Evolutionary conservation across 2,113 vertebrate genomes (phyloP), one percentile per base, ranked within the genome.

Genomic region (Balaenoptera acutorostrata): DNA sequence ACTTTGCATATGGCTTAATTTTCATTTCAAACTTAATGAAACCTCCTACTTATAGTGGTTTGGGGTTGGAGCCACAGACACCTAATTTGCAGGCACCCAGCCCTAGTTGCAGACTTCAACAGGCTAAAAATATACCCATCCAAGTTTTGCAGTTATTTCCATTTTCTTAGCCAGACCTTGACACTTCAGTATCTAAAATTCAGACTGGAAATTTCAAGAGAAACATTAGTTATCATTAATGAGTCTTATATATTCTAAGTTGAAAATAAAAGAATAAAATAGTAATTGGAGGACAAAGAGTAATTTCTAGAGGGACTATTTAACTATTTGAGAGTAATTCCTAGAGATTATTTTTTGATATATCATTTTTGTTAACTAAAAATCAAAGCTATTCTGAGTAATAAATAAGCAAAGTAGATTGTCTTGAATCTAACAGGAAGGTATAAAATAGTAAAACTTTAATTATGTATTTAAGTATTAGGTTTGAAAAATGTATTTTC

Each of bases 101-200:
- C 25, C 5, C 5, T 78, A 46, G n/a, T 31, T 52, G 39, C 83
- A 92, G 33, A 75, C 66, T 87, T 83, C 71, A 74, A 25, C 18
- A 41, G 68, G 64, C 87, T 95, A 85, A 93, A 96, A 92, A 84
- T 88, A 89, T 14, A 36, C 66, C 77, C 69, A 61, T 83, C 78
- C 55, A 90, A 89, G 52, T 52, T 82, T 74, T 88, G 52, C 17
- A 81, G 44, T 90, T 95, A 59, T 96, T 97, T 97, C 68, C 80
- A 66, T 77, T 84, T 75, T 86, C 55, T 81, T 77, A 57, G 25
- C 75, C 87, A 97, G 74, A 88, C 1, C 25, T 89, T 71, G 36
- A 90, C 57, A 25, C 27, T 78, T 77, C 21, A 77, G 20, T 52
- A 87, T 88, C 61, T 66, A 88, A 92, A 90, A 72, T 80, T 84